phyloP scores from a whole-genome alignment of 2,113 vertebrate species.

The Vidua chalybeata region DNA sequence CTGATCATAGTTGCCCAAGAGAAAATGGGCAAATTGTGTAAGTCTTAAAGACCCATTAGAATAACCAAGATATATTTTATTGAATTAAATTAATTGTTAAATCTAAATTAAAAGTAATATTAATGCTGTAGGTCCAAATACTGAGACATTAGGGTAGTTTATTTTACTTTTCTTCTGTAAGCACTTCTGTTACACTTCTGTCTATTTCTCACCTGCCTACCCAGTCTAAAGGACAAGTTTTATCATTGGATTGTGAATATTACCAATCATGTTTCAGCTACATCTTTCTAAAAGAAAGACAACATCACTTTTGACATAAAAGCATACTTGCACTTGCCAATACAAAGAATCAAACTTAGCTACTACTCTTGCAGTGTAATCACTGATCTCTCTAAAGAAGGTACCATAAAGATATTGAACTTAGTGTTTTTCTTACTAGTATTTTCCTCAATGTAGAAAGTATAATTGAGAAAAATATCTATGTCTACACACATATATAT shows the following conservation, averaged over 20 bases:
- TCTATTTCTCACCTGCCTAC: neutral
- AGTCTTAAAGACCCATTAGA: neutral
- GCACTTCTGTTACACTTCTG: neutral
- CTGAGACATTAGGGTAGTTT: accelerated
- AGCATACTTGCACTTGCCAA: neutral
- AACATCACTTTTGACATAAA: neutral
- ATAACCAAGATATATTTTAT: neutral
- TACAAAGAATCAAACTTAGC: neutral
- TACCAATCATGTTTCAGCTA: neutral
- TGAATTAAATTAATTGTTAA: neutral
- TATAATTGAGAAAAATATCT: neutral
- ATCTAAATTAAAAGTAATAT: neutral
- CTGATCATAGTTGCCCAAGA: neutral
- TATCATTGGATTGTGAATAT: neutral
- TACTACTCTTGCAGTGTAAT: neutral
- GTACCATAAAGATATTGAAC: accelerated
- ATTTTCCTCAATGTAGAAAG: neutral
- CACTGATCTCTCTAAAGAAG: neutral
- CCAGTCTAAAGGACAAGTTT: neutral
- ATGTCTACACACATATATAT: accelerated
- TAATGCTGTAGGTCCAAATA: neutral
- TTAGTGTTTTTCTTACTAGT: neutral
- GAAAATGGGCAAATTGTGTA: neutral
- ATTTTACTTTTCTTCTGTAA: neutral
- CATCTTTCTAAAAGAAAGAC: neutral